Evolutionary conservation across 2,888 invertebrate species (phyloP).

Genomic region (Pilophorus perplexus): DNA sequence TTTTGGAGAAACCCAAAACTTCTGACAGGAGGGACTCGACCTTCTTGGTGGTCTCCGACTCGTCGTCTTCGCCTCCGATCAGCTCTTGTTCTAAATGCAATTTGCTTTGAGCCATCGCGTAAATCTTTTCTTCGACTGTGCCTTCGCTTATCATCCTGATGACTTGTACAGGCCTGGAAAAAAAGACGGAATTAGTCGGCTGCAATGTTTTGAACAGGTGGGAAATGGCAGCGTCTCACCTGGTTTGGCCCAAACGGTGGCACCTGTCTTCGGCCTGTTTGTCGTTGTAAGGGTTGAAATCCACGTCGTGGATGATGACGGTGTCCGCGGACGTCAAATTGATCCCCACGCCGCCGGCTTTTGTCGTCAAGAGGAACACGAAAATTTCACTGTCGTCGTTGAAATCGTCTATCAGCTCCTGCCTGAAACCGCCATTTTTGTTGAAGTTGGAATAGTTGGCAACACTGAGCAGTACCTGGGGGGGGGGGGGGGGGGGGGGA

Average conservation of each 20-base stretch:
- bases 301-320: constrained; percentile 94
- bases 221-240: constrained; percentile 41
- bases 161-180: constrained; percentile 73
- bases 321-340: constrained; percentile 93
- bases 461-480: background rate
- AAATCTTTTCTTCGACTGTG: constrained; percentile 92
- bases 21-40: constrained; percentile 76
- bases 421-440: constrained; percentile 57
- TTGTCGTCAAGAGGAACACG: constrained; percentile 86
- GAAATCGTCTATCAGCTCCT: constrained; percentile 85
- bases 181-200: background rate
- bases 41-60: constrained; percentile 71
- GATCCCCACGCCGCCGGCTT: constrained; percentile 93
- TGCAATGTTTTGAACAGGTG: background rate
- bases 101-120: constrained; percentile 85
- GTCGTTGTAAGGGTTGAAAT: constrained; percentile 98
- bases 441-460: background rate
- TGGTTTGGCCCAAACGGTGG: constrained; percentile 71
- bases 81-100: constrained; percentile 87
- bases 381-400: constrained; percentile 76
- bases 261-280: constrained; percentile 94
- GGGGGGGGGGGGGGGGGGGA: too few relatives aligned
- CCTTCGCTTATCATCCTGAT: constrained; percentile 79
- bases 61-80: constrained; percentile 57
- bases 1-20: constrained; percentile 60